Base-by-base conservation (phyloP, 2,797 vertebrate genomes). In the Pelobates cultripes region DNA sequence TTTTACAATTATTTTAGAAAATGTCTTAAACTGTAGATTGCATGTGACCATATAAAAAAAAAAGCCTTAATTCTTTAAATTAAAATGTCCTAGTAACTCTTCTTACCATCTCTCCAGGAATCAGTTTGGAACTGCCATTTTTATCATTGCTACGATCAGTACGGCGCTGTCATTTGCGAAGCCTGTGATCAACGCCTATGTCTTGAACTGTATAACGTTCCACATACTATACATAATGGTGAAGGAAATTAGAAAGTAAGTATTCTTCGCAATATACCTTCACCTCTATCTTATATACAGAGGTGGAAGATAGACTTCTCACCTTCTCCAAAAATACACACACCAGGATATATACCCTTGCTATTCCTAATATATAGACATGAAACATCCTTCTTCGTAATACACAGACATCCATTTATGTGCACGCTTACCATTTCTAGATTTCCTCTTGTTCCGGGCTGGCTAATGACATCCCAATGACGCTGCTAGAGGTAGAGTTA, bases 131-230 rank as follows among this genome's bases (percentile, higher is more conserved):
- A 87, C 82, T 68, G 7, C 97, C 3, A 88, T 95, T 13, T 43
- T 94, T 15, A 2, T 78, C 60, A 60, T 92, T 53, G 94, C 96
- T 0, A 7, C 93, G 40, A 2, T 95, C 86, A 94, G 91, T 47
- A 93, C 97, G 0, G 2, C 95, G 77, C 89, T 95, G 66, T 96
- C 96, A 0, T 96, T 99, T 3, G 43, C 97, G 88, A 96, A 92
- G 86, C 97, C 98, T 0, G 92, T 90, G 0, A 78, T 94, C 86
- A 99, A 99, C 0, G 97, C 97, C 28, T 99, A 98, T 0, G 92
- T 63, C 0, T 94, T 99, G 69, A 98, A 99, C 92, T 91, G 90
- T 87, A 93, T 97, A 0, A 95, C 93, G 44, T 74, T 98, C 47
- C 97, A 98, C 82, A 83, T 98, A 84, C 77, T 97, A 2, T 98